Base-by-base conservation (phyloP, 1,140 invertebrate species). In the Notospermus geniculatus region DNA sequence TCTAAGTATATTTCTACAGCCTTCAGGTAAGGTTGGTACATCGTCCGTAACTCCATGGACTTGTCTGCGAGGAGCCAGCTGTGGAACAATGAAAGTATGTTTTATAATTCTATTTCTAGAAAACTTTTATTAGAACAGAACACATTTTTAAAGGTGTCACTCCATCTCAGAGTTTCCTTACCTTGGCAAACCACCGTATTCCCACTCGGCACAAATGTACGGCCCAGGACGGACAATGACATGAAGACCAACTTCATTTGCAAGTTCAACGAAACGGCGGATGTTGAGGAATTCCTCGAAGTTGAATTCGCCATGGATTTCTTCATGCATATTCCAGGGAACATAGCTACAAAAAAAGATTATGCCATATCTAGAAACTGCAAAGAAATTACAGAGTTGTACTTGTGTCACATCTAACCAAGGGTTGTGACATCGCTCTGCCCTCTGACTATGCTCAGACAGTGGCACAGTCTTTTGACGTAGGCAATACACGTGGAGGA, bases 151-250 rank as follows among this genome's bases (percentile, higher is more conserved):
- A n/a, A n/a, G n/a, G n/a, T n/a, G n/a, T n/a, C n/a, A n/a, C n/a
- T n/a, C n/a, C n/a, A n/a, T n/a, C n/a, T n/a, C n/a, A n/a, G n/a
- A n/a, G n/a, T n/a, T n/a, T n/a, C n/a, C 62, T 62, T 70, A 80
- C 83, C 80, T 74, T 11, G 79, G 79, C 52, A 80, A 52, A 17
- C 79, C 79, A 22, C 88, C 89, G 77, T 88, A 86, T 68, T 91
- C 90, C 80, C 89, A 83, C 77, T 91, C 90, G 15, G 93, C 91
- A 80, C 94, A 95, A 64, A 97, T 97, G 69, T 92, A 98, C 0
- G 95, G 95, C 0, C 95, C 95, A 0, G 92, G 90, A 59, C 95
- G 83, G 0, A 98, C 79, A 41, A 97, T 88, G 0, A 96, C 91
- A 52, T 90, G 82, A 22, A 98, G 80, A 62, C 87, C 91, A 72